Evolutionary conservation across 2,797 vertebrate species (phyloP).

Genomic region (Echeneis naucrates): DNA sequence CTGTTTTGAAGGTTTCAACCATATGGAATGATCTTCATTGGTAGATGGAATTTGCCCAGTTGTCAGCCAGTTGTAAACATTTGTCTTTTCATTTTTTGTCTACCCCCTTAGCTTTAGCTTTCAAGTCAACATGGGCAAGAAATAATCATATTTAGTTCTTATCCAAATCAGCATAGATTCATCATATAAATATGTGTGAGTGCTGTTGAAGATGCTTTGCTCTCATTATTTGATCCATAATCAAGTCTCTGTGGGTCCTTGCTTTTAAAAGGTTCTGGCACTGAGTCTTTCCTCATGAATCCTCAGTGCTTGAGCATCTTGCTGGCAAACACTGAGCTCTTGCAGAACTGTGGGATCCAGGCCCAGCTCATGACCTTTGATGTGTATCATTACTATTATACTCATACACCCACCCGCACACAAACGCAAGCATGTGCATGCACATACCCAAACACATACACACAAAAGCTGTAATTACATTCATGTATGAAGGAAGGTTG

Average conservation of each 20-base stretch:
- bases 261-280: slow-evolving; percentile 65
- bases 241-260: slow-evolving; percentile 57
- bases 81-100: too few relatives aligned
- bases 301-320: slow-evolving; percentile 51
- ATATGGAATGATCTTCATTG: background rate
- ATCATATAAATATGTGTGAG: slow-evolving; percentile 33
- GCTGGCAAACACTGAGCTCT: slow-evolving; percentile 54
- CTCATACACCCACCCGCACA: slow-evolving; percentile 19
- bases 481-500: slow-evolving; percentile 9
- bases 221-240: slow-evolving; percentile 63
- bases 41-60: background rate
- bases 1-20: background rate
- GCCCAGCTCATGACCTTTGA: slow-evolving; percentile 65
- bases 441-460: slow-evolving; percentile 13
- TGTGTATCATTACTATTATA: slow-evolving; percentile 22
- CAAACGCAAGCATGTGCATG: slow-evolving; percentile 11
- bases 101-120: too few relatives aligned
- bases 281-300: slow-evolving; percentile 48
- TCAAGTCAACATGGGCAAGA: background rate
- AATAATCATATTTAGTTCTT: background rate
- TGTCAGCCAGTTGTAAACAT: background rate
- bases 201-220: slow-evolving; percentile 36
- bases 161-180: background rate
- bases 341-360: slow-evolving; percentile 43
- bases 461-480: slow-evolving; percentile 19